Evolutionary conservation across 2,888 invertebrate genomes (phyloP).

Genomic region (Auanema sp.): DNA sequence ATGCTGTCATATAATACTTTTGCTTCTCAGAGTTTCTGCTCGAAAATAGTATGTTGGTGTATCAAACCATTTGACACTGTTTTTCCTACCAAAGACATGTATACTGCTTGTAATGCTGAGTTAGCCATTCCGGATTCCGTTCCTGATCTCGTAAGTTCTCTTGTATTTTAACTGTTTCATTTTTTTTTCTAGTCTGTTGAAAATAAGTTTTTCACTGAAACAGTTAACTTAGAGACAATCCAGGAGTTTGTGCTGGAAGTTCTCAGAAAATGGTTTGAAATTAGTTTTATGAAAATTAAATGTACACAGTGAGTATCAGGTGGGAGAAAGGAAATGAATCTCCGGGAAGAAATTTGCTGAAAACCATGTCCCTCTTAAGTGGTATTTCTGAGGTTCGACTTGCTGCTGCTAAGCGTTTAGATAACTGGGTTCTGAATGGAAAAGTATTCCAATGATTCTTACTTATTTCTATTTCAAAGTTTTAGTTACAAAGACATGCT

Average conservation of each 20-base stretch:
- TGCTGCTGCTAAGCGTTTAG: conserved; percentile 79
- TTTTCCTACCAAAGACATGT: conserved; percentile 1
- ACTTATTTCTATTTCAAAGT: background rate
- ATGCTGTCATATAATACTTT: background rate
- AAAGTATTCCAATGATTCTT: conserved; percentile 69
- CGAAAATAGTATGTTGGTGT: background rate
- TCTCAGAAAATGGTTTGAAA: background rate
- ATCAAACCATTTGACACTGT: background rate
- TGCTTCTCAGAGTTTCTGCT: conserved; percentile 15
- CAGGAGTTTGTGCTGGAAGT: background rate
- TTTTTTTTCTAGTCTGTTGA: background rate
- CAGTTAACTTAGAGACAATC: background rate
- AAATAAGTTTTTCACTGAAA: conserved; percentile 1
- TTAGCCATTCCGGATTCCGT: background rate
- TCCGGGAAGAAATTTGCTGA: conserved; percentile 84
- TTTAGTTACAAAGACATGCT: conserved; percentile 79
- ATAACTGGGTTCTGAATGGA: conserved; percentile 92
- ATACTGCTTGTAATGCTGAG: conserved; percentile 4
- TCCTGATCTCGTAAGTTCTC: conserved; percentile 1
- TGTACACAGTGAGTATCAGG: background rate
- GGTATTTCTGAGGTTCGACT: conserved; percentile 84
- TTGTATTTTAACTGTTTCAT: background rate
- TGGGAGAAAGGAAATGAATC: conserved; percentile 77
- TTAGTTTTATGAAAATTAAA: background rate
- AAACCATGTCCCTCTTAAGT: conserved; percentile 80